Conservation (phyloP, 2,113 vertebrate species). For the Danionella cerebrum region DNA sequence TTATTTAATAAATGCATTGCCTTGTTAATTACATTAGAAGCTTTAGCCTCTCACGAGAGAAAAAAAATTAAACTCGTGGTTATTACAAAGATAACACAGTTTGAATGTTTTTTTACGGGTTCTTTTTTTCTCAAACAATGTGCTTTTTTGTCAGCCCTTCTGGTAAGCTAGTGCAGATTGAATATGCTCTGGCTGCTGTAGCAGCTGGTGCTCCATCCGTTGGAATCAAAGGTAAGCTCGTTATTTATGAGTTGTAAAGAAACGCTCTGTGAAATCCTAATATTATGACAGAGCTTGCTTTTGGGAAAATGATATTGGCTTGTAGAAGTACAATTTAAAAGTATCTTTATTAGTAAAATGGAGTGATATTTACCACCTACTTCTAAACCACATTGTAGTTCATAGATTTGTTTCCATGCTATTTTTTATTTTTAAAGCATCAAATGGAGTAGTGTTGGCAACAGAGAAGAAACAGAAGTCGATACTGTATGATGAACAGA, state of each 20-base stretch:
- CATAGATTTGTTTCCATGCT: neutral
- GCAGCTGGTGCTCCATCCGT: conserved; percentile 96
- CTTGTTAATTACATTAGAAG: too few relatives aligned
- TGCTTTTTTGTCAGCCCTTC: conserved; percentile 72
- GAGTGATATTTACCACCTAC: too few relatives aligned
- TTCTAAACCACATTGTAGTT: neutral
- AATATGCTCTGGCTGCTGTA: conserved; percentile 95
- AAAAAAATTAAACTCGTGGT: neutral
- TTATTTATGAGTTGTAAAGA: neutral
- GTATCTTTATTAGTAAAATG: too few relatives aligned
- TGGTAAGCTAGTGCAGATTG: conserved; percentile 97
- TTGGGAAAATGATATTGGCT: too few relatives aligned
- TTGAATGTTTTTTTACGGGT: too few relatives aligned
- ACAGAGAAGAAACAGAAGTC: conserved; percentile 99
- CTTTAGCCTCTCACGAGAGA: too few relatives aligned
- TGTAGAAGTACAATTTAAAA: too few relatives aligned
- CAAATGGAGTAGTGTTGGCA: conserved; percentile 94
- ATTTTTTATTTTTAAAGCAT: conserved; percentile 62
- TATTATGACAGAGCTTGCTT: too few relatives aligned
- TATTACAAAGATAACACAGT: neutral
- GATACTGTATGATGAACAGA: conserved; percentile 95
- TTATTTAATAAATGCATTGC: neutral
- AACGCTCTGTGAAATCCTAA: too few relatives aligned
- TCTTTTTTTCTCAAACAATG: neutral
- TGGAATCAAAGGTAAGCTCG: conserved; percentile 88